Evolutionary conservation across 1,140 invertebrate genomes (phyloP).

Genomic region (Stegodyphus mimosarum): DNA sequence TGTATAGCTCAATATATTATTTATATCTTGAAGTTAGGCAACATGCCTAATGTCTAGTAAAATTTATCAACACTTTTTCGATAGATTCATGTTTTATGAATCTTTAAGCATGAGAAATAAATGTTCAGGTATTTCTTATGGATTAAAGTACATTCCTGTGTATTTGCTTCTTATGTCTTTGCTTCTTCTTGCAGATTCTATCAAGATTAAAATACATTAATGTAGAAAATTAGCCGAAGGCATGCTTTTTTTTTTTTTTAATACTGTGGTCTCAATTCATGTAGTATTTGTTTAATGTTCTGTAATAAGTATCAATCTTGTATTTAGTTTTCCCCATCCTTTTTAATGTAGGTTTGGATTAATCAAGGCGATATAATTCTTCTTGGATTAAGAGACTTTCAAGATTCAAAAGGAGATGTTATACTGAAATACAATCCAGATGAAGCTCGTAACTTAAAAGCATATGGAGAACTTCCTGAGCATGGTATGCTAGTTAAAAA

Average conservation of each 20-base stretch:
- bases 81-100: too few species aligned
- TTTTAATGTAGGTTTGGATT: slow-evolving; percentile 82
- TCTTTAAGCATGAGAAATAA: too few species aligned
- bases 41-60: too few species aligned
- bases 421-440: slow-evolving; percentile 99
- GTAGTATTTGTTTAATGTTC: too few species aligned
- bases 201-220: neutral
- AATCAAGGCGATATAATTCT: slow-evolving; percentile 83
- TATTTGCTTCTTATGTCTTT: too few species aligned
- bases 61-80: too few species aligned
- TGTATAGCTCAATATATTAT: too few species aligned
- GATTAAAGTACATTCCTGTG: too few species aligned
- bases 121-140: too few species aligned
- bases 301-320: too few species aligned
- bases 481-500: slow-evolving; percentile 71
- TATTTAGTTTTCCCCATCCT: neutral
- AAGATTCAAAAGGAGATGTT: slow-evolving; percentile 99
- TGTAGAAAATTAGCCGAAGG: neutral
- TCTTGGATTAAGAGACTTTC: slow-evolving; percentile 86
- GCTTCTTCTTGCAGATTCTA: too few species aligned
- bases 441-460: slow-evolving; percentile 98
- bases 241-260: slow-evolving; percentile 67
- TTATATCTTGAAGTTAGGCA: too few species aligned
- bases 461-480: slow-evolving; percentile 98
- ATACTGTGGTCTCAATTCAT: neutral